Evolutionary conservation across 2,888 invertebrate species (phyloP), one percentile per base, ranked within the genome.

Genomic region (Dynastes tityus): DNA sequence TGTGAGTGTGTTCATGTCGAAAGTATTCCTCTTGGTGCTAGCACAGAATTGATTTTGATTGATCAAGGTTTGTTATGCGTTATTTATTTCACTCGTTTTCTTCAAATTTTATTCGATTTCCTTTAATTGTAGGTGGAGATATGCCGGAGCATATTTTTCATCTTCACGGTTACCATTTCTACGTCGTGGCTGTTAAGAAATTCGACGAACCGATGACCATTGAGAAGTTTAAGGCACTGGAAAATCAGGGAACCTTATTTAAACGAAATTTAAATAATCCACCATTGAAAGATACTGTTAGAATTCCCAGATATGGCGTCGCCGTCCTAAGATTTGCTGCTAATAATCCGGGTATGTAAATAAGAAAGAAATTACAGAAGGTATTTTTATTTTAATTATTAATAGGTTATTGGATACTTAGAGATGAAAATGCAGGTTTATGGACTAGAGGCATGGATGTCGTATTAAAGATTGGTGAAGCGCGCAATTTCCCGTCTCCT

Each of bases 1-100:
- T 94, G 94, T 84, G 94, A 94, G 86, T 96, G 96, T 85, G 92
- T 94, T 8, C 94, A 95, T 83, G 90, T 94, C n/a, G 91, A 94
- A 82, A 89, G 91, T 61, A 90, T 96, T 4, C 92, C 92, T 0
- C 87, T 94, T 32, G 92, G 91, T n/a, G 90, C 94, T 4, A 91
- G 92, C 0, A 94, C 95, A 2, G 95, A 96, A 86, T 88, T 96
- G 11, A 88, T 95, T 49, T 90, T 96, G 84, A 91, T 94, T 73
- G 94, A 96, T 88, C 93, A 94, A 91, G 95, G 95, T 93, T 88
- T 88, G 82, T 78, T 16, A 29, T 27, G 4, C 29, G 37, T 16
- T 16, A 13, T 9, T 32, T 40, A 37, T 16, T 13, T 27, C n/a
- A 4, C 6, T 13, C 11, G 29, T 70, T 4, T 6, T 55, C 8